Evolutionary conservation across 2,113 vertebrate species (phyloP), one percentile per base, ranked within the genome.

Genomic region (Bubalus kerabau): DNA sequence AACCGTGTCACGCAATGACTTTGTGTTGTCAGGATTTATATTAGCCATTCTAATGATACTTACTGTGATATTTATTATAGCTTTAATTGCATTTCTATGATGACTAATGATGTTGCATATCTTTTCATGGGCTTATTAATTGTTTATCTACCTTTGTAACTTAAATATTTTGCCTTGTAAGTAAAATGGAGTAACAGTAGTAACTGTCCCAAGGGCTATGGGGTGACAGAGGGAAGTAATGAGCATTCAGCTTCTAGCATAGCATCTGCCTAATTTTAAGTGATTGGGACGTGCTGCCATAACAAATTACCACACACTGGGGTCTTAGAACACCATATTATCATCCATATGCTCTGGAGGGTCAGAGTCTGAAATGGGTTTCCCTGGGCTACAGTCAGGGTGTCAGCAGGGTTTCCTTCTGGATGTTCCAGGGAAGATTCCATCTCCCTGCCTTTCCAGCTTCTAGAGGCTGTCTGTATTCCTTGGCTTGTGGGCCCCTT

Each of bases 1-100:
- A 16, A 4, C 2, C 0, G 0, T 7, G 24, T 7, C 57, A 28
- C 40, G 4, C 16, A 8, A 46, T 0, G 43, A 60, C 32, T 43
- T 13, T 2, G 10, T 28, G 4, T 3, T 52, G 23, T 62, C 57
- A 40, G 32, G 5, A 2, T 48, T 30, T 14, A 14, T 13, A 26
- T 36, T 32, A 87, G 52, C 87, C 50, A 8, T 30, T 48, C 87
- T 84, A 40, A 48, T 36, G 50, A 30, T 52, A 21, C 5, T 21
- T n/a, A 14, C 13, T 54, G 48, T 54, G 48, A 23, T n/a, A 80
- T 91, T 82, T 64, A 40, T 7, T 54, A 46, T 5, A 6, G 8
- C 43, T 86, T 59, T 76, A 46, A 54, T 62, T 76, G 21, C 40
- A 84, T 78, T 78, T 95, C 89, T 50, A 28, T 26, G 54, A 86